These are phyloP conservation scores for Fistularia commersonii DNA, from an alignment of 2,797 vertebrate species.

Conservation along the genomic window DNA sequence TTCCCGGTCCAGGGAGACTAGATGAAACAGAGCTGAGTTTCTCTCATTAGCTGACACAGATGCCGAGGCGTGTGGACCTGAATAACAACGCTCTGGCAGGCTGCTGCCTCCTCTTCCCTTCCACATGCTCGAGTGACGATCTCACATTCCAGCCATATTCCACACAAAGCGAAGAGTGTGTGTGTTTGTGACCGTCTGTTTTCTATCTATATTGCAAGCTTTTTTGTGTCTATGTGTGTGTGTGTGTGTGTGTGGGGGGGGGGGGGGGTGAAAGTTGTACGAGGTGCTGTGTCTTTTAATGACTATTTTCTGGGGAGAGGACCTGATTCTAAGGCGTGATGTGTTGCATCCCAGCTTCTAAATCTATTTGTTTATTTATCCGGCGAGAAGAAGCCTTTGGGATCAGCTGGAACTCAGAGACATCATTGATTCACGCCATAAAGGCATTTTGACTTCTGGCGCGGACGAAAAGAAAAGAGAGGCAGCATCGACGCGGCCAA, in stretches of 20 bases:
- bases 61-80: conserved; percentile 76
- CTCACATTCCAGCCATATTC: conserved; percentile 67
- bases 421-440: too few relatives aligned
- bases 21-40: conserved; percentile 78
- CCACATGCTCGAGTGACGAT: conserved; percentile 62
- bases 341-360: conserved; percentile 30
- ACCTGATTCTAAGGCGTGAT: conserved; percentile 30
- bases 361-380: conserved; percentile 6
- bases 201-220: conserved; percentile 54
- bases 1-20: conserved; percentile 75
- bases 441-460: too few relatives aligned
- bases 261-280: too few relatives aligned
- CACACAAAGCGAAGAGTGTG: conserved; percentile 38
- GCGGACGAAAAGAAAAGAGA: too few relatives aligned
- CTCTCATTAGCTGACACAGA: conserved; percentile 81
- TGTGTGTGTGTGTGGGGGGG: too few relatives aligned
- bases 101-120: conserved; percentile 65
- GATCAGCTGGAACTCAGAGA: too few relatives aligned
- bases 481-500: too few relatives aligned
- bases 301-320: conserved; percentile 23
- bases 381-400: too few relatives aligned
- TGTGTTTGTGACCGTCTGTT: conserved; percentile 16
- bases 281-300: too few relatives aligned
- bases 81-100: conserved; percentile 75
- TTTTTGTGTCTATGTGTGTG: conserved; percentile 53